Evolutionary conservation across 1,140 invertebrate genomes (phyloP).

Genomic region (Drosophila arawakana): DNA sequence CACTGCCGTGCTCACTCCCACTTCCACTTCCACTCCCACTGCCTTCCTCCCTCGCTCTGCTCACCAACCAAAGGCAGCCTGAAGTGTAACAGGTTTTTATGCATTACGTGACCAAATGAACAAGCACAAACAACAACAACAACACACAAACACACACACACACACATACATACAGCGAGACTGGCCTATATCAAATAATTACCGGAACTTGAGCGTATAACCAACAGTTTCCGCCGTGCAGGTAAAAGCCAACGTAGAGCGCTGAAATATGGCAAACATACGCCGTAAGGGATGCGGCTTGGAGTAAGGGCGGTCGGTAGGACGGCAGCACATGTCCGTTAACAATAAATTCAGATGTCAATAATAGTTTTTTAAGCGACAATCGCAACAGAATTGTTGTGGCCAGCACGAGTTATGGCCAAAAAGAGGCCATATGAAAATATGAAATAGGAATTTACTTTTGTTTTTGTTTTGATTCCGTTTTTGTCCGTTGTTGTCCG

Average conservation of each 20-base stretch:
- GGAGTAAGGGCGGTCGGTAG: background rate
- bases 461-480: constrained; percentile 6
- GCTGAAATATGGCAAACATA: constrained; percentile 12
- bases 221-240: constrained; percentile 71
- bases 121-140: constrained; percentile 28
- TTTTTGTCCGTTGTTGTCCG: background rate
- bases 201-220: constrained; percentile 79
- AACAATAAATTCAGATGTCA: constrained; percentile 79
- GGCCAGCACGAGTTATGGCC: constrained; percentile 46
- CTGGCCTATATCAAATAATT: constrained; percentile 81
- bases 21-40: background rate
- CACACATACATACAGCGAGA: background rate
- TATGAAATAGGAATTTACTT: constrained; percentile 48
- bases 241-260: background rate
- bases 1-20: background rate
- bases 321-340: constrained; percentile 69
- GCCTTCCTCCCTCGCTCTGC: background rate
- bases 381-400: constrained; percentile 47
- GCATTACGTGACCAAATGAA: constrained; percentile 75
- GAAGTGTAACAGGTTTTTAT: constrained; percentile 75
- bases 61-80: background rate
- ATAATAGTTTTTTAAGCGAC: constrained; percentile 70
- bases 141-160: constrained; percentile 2
- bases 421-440: constrained; percentile 26
- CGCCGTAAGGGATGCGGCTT: background rate